Evolutionary conservation across 2,888 invertebrate genomes (phyloP).

Genomic region (Apodemia duryi): DNA sequence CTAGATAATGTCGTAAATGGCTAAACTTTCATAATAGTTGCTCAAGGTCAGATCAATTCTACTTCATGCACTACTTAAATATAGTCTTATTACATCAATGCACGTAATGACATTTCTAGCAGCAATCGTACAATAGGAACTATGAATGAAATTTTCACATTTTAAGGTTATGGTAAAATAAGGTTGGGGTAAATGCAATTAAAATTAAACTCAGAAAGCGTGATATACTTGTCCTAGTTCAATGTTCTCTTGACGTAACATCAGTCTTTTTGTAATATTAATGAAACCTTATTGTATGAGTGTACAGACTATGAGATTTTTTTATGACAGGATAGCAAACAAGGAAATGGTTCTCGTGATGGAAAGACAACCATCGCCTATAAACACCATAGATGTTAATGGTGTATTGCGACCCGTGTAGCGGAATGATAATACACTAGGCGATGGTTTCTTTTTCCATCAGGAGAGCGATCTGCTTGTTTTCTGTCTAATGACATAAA

Average conservation of each 20-base stretch:
- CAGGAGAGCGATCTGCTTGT: no score
- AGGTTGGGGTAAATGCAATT: background rate
- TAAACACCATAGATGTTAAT: no score
- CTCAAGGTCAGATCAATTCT: conserved; percentile 38
- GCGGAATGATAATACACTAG: no score
- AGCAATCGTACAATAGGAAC: conserved; percentile 2
- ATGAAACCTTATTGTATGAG: background rate
- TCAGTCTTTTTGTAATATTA: background rate
- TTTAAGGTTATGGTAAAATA: background rate
- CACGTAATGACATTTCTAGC: background rate
- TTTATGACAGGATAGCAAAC: no score
- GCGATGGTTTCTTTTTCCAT: no score
- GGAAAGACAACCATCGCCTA: no score
- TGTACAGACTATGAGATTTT: no score
- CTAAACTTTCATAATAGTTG: conserved; percentile 31
- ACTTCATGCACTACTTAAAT: conserved; percentile 15
- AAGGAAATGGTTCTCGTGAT: no score
- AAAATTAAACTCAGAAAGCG: background rate
- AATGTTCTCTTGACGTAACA: background rate
- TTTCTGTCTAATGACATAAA: no score
- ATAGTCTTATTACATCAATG: conserved; percentile 12
- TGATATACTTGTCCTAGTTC: background rate
- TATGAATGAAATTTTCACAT: background rate
- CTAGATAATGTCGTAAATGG: conserved; percentile 23
- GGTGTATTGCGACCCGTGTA: no score